Conservation (phyloP, 2,888 invertebrate species). For the Drosophila meridionalis region DNA sequence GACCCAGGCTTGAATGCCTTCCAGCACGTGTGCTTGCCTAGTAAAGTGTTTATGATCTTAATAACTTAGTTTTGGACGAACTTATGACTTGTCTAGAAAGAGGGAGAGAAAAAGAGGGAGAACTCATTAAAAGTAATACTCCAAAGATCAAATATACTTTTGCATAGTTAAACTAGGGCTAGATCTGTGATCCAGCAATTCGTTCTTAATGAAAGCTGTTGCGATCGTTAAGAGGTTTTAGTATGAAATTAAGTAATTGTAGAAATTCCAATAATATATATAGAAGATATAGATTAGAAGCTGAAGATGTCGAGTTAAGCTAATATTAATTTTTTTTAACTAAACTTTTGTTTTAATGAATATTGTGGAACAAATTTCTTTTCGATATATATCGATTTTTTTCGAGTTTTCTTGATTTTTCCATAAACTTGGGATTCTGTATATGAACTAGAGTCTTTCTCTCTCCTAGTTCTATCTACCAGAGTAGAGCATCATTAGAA, state of each 20-base stretch:
- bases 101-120: not conserved
- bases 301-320: not conserved
- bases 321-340: no score
- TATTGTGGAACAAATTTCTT: no score
- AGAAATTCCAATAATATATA: not conserved
- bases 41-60: not conserved
- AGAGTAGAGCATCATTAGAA: not conserved
- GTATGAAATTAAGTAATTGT: not conserved
- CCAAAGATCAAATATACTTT: conserved; percentile 8
- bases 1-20: not conserved
- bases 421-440: not conserved
- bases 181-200: conserved; percentile 2
- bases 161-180: conserved; percentile 2
- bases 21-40: not conserved
- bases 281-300: not conserved
- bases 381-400: not conserved
- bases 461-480: not conserved
- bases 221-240: not conserved
- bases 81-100: not conserved
- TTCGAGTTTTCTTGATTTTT: not conserved
- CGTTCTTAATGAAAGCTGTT: not conserved
- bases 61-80: not conserved
- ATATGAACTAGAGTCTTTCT: not conserved
- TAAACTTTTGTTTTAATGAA: no score
- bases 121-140: not conserved